phyloP scores from a whole-genome alignment of 2,113 vertebrate species.

The Ciconia maguari region DNA sequence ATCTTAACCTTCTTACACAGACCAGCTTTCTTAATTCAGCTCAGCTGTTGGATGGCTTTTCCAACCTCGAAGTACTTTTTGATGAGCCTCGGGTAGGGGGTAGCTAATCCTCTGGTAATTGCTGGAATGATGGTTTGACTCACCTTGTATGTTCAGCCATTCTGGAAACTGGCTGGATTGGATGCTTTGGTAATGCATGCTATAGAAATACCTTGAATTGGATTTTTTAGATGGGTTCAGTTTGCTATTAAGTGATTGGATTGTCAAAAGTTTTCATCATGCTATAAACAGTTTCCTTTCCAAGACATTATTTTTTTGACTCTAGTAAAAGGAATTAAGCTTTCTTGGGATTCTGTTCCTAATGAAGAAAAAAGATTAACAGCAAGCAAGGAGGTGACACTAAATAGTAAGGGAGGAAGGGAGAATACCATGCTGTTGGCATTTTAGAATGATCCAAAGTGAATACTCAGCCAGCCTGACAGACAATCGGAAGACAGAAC shows the following conservation, averaged over 20 bases:
- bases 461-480: background rate
- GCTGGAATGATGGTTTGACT: background rate
- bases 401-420: background rate
- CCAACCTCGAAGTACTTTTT: background rate
- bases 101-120: background rate
- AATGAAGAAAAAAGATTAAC: background rate
- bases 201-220: background rate
- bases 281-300: background rate
- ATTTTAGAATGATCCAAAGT: background rate
- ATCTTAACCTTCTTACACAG: background rate
- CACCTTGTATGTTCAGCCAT: accelerated
- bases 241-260: background rate
- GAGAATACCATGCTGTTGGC: background rate
- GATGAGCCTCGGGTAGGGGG: background rate
- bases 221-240: background rate
- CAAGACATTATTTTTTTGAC: background rate
- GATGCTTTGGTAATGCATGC: background rate
- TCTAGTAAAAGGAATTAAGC: background rate
- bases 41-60: background rate
- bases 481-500: background rate
- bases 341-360: background rate
- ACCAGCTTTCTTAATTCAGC: background rate
- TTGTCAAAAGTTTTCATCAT: background rate
- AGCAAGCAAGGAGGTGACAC: background rate
- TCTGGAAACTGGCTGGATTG: background rate